Percentiles rank a stretch among this genome's conserved stretches.
Evolutionary conservation across 1,140 invertebrate species (phyloP).

Genomic region (Sitobion miscanthi): DNA sequence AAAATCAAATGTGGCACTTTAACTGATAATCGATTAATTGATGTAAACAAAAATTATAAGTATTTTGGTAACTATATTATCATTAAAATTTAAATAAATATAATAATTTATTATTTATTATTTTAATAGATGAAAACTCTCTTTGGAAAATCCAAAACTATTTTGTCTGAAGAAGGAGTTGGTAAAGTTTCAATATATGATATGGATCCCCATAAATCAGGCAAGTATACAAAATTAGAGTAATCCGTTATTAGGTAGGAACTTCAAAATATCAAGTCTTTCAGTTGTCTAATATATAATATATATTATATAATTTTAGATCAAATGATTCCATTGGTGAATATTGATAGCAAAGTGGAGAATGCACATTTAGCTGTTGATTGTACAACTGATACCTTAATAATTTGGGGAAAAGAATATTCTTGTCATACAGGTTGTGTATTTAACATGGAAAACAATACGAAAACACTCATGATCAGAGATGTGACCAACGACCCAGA

Average conservation of each 20-base stretch:
- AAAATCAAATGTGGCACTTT: slow-evolving; percentile 53
- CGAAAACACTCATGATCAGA: not conserved
- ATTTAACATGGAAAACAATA: slow-evolving; percentile 43
- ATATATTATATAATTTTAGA: slow-evolving; percentile 27
- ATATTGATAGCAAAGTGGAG: slow-evolving; percentile 12
- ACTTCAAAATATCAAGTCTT: not conserved
- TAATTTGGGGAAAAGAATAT: slow-evolving; percentile 49
- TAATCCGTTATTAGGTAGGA: not conserved
- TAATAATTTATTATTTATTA: not conserved
- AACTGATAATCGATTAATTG: slow-evolving; percentile 42
- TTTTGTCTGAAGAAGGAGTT: slow-evolving; percentile 41
- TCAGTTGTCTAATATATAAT: not conserved
- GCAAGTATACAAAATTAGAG: not conserved
- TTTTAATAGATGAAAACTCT: slow-evolving; percentile 48
- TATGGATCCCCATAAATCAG: slow-evolving; percentile 38
- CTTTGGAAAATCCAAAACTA: slow-evolving; percentile 39
- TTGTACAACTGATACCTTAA: slow-evolving; percentile 5
- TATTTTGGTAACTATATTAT: not conserved
- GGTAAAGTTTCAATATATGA: slow-evolving; percentile 32
- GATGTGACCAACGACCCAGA: not conserved
- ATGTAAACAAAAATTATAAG: slow-evolving; percentile 2
- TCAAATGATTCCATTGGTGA: slow-evolving; percentile 39
- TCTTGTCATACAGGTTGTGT: not conserved
- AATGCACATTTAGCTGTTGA: slow-evolving; percentile 35
- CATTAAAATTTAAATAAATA: no score